A percentile compares a stretch with the other conserved stretches of the same genome.
These are phyloP conservation scores for Trogon surrucura DNA, from an alignment of 2,113 vertebrate genomes.

Conservation along the genomic window DNA sequence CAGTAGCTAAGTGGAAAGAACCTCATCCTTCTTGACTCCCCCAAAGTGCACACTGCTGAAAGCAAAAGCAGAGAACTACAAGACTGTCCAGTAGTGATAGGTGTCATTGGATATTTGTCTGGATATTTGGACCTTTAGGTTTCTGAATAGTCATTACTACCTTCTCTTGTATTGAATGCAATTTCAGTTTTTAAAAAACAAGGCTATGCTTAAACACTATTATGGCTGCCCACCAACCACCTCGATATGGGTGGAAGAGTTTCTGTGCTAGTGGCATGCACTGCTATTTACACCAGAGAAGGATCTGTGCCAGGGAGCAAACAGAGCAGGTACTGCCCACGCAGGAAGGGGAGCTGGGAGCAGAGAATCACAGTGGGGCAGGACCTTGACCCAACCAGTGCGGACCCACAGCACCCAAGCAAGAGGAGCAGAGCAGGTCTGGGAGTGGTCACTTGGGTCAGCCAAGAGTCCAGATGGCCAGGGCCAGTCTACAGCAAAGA, in stretches of 20 bases:
- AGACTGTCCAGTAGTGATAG: background rate
- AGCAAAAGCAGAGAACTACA: background rate
- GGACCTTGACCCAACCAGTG: background rate
- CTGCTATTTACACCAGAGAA: background rate
- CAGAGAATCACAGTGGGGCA: background rate
- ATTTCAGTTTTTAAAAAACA: background rate
- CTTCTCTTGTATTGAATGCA: background rate
- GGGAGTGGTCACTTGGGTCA: background rate
- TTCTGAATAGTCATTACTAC: background rate
- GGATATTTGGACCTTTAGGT: background rate
- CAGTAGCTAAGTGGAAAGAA: background rate
- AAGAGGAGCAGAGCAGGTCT: background rate
- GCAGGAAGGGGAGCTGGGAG: background rate
- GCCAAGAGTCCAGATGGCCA: background rate
- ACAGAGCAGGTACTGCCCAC: background rate
- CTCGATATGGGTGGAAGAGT: background rate
- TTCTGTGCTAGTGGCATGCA: background rate
- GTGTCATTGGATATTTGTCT: background rate
- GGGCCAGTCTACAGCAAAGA: background rate
- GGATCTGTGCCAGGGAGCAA: background rate
- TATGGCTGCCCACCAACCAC: background rate
- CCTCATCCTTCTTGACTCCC: background rate
- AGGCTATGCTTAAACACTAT: background rate
- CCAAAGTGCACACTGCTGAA: background rate
- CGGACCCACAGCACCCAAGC: background rate